These are phyloP conservation scores for Malurus elegans DNA, from an alignment of 2,113 vertebrate species.

Conservation along the genomic window DNA sequence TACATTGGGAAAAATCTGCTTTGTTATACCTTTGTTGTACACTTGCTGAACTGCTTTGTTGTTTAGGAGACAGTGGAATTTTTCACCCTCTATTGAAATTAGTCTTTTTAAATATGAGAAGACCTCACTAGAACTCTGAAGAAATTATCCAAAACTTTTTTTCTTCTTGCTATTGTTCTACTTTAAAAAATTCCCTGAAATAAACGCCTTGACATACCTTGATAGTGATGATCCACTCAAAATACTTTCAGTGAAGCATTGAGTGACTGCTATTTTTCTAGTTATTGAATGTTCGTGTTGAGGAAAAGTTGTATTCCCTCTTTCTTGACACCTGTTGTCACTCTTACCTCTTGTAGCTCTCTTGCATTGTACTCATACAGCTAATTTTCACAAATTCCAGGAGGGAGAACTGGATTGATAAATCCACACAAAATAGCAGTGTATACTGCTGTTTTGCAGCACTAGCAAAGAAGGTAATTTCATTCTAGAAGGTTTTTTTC, in stretches of 20 bases:
- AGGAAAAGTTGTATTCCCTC: background rate
- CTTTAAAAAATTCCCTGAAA: background rate
- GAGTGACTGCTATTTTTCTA: background rate
- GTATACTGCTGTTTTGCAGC: background rate
- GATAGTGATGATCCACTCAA: background rate
- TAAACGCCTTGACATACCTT: accelerated
- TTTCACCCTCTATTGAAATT: background rate
- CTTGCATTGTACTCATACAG: background rate
- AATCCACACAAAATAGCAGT: background rate
- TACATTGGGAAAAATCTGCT: background rate
- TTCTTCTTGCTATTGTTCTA: background rate
- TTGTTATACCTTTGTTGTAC: background rate
- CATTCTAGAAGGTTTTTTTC: background rate
- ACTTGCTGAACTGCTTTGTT: background rate
- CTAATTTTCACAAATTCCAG: background rate
- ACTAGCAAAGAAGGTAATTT: background rate
- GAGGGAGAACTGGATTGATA: background rate
- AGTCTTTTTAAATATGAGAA: background rate
- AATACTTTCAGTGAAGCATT: background rate
- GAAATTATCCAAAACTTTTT: background rate
- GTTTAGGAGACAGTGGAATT: background rate
- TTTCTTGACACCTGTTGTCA: background rate
- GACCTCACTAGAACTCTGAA: background rate
- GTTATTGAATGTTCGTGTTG: background rate
- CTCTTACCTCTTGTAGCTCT: background rate